Base-by-base conservation (phyloP, 2,113 vertebrate genomes). In the Chaetodon auriga region DNA sequence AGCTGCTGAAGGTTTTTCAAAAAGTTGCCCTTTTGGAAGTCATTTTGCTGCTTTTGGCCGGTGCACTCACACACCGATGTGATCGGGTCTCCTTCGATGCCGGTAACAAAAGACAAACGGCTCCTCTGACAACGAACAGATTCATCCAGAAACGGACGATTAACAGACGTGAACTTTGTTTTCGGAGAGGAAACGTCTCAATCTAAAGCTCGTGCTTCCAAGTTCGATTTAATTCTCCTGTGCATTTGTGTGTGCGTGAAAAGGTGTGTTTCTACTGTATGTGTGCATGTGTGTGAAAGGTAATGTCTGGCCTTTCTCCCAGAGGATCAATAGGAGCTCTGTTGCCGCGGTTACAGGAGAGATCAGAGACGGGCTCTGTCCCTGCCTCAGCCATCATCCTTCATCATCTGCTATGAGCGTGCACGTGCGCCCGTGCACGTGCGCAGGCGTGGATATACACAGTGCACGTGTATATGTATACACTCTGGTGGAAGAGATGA, bases 271-370 rank as follows among this genome's bases (percentile, higher is more conserved):
- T 66, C 53, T 63, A 69, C 65, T 82, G 69, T 88, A 66, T 48
- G 78, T 73, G 70, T 78, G 73, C 70, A 81, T 82, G 80, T 83
- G 62, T 64, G 69, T 86, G 91, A 86, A 78, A 90, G 74, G 84
- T 72, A 87, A 91, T 84, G 87, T 87, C 87, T 90, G 90, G 88
- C 89, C 87, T 90, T 91, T 94, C 87, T 89, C 70, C 86, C 81
- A 60, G 76, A 84, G 85, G 85, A 95, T 96, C 94, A 96, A 95
- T 94, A 91, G 91, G 80, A 90, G 91, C 93, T 93, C 92, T 95
- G 95, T 96, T 94, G 85, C 93, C 80, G 87, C 85, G 87, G 93
- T 92, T 89, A 94, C 90, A 83, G 72, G 92, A 92, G 91, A 94
- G 92, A 92, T 94, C 94, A 94, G 90, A 95, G 95, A 87, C 92